Evolutionary conservation across 2,113 vertebrate species (phyloP).

Genomic region (Melanerpes formicivorus): DNA sequence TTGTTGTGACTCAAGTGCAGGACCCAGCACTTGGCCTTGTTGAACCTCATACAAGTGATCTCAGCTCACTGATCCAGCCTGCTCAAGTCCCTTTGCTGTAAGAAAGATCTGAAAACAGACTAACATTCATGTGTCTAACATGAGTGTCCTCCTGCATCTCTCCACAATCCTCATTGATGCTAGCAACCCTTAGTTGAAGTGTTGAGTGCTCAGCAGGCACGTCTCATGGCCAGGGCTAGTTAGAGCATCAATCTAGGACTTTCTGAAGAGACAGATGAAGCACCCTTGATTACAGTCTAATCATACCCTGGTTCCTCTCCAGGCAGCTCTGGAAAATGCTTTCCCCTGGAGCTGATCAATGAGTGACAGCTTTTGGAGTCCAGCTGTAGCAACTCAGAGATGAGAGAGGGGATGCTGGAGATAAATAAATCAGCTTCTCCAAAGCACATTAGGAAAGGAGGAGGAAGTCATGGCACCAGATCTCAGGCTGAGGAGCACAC

Average conservation of each 20-base stretch:
- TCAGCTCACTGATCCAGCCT: too few relatives aligned
- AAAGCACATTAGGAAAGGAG: neutral
- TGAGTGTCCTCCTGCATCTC: neutral
- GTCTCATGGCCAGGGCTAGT: neutral
- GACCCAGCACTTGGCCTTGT: too few relatives aligned
- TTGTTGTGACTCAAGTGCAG: too few relatives aligned
- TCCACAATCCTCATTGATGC: fast-evolving
- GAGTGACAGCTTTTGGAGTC: neutral
- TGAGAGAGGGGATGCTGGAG: neutral
- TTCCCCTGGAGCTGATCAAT: neutral
- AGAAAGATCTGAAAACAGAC: neutral
- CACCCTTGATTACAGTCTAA: neutral
- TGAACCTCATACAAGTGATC: too few relatives aligned
- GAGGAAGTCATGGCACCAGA: neutral
- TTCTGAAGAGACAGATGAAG: neutral
- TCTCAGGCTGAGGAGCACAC: neutral
- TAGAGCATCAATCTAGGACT: neutral
- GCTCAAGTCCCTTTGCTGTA: neutral
- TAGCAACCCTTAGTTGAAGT: neutral
- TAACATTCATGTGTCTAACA: too few relatives aligned
- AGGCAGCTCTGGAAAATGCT: neutral
- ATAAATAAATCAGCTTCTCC: neutral
- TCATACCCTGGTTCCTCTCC: neutral
- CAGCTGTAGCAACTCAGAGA: neutral
- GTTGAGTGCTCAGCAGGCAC: neutral